Base-by-base conservation (phyloP, 2,888 invertebrate species). In the Globia sparganii region DNA sequence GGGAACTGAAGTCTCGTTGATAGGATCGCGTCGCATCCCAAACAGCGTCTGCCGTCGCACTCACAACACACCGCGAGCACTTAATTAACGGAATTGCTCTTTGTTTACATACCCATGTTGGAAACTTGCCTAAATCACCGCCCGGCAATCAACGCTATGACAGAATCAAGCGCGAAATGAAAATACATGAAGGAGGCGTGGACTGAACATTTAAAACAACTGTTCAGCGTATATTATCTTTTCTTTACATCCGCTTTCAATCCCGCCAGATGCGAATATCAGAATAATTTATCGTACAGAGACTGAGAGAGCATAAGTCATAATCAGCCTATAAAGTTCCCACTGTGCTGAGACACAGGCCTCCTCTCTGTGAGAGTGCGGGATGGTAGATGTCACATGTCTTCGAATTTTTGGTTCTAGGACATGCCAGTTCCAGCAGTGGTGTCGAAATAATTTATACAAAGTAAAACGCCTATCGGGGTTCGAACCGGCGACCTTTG, bases 31-130 rank as follows among this genome's bases (percentile, higher is more conserved):
- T 91, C 90, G 91, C 91, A 92, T 92, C 90, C 89, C 91, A 91
- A 93, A 92, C 90, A 91, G 86, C 89, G 88, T 77, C 79, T 78
- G 83, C 82, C 86, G 89, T 87, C 85, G 86, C 84, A 90, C 87
- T 75, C 89, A 79, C 64, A 90, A 91, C 91, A 92, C 91, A 89
- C 91, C 87, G 85, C 90, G 92, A 90, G 89, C 93, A 92, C 93
- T 94, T 95, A 95, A 95, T 95, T 95, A 95, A 94, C 91, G 92
- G 95, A 94, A 95, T 94, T 93, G 94, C 90, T 90, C 88, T 90
- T 90, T 93, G 93, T 94, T 94, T 93, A 93, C 91, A 92, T 92
- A 92, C 91, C 89, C 87, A 87, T 90, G 89, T 91, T 92, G 91
- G 90, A 91, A 91, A 93, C 92, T 92, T 92, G 92, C 90, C 92